Conservation (phyloP, 1,140 invertebrate genomes). For the Drosophila sproati region DNA sequence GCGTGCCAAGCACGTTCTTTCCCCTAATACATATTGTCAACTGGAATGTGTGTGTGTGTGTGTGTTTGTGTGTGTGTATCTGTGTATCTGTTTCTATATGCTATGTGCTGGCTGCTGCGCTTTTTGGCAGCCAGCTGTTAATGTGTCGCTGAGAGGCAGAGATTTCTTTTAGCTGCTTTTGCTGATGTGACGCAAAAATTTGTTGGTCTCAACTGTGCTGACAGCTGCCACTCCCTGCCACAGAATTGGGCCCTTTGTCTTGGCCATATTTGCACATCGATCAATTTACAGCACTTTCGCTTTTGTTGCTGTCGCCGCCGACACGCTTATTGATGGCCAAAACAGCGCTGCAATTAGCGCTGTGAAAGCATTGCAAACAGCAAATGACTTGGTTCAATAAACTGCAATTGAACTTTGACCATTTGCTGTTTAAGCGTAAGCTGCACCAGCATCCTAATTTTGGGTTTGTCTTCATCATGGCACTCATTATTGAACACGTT, state of each 20-base stretch:
- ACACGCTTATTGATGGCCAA: constrained; percentile 14
- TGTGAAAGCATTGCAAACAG: constrained; percentile 61
- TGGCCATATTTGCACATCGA: constrained; percentile 55
- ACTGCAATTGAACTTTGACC: constrained; percentile 69
- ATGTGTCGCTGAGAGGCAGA: constrained; percentile 34
- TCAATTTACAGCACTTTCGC: constrained; percentile 77
- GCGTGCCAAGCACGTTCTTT: constrained; percentile 58
- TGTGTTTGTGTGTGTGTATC: constrained; percentile 8
- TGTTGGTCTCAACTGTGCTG: not conserved
- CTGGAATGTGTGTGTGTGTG: not conserved
- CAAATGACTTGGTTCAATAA: constrained; percentile 59
- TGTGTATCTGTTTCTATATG: constrained; percentile 14
- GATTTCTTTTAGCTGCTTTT: constrained; percentile 25
- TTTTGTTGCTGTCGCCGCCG: constrained; percentile 2
- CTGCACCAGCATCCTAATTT: constrained; percentile 14
- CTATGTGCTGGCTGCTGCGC: not conserved
- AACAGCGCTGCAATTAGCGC: constrained; percentile 60
- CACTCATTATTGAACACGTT: constrained; percentile 28
- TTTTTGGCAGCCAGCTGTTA: constrained; percentile 36
- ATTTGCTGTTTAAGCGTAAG: not conserved
- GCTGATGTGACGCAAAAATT: constrained; percentile 9
- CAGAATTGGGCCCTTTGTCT: constrained; percentile 29
- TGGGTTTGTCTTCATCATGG: constrained; percentile 42
- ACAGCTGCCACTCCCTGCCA: constrained; percentile 11
- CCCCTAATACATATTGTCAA: not conserved